Evolutionary conservation across 2,113 vertebrate genomes (phyloP).

Genomic region (Tursiops truncatus): DNA sequence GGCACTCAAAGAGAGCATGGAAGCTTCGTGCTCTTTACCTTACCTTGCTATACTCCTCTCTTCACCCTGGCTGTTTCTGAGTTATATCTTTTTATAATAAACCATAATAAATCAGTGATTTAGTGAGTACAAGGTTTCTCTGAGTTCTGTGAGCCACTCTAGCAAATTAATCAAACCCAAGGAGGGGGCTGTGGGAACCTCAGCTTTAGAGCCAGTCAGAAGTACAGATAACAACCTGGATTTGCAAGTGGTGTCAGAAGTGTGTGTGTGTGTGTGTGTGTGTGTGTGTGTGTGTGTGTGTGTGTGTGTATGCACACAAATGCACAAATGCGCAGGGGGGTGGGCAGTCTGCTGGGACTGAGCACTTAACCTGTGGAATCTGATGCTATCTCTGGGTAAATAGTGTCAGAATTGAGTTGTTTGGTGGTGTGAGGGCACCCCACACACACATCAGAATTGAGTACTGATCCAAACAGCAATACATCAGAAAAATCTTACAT

Average conservation of each 20-base stretch:
- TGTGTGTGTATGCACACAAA: too few species aligned
- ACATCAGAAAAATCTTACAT: not conserved
- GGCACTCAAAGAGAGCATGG: not conserved
- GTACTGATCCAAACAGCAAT: not conserved
- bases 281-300: too few species aligned
- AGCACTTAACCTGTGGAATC: too few species aligned
- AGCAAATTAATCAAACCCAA: not conserved
- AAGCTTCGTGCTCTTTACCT: not conserved
- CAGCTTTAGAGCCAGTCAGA: not conserved
- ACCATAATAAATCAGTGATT: too few species aligned
- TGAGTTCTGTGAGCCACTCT: too few species aligned
- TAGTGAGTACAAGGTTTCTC: too few species aligned
- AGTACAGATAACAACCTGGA: not conserved
- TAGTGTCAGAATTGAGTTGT: not conserved
- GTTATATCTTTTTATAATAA: too few species aligned
- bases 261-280: not conserved
- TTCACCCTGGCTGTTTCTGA: not conserved
- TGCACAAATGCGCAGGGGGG: too few species aligned
- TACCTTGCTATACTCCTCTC: not conserved
- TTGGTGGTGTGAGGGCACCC: not conserved
- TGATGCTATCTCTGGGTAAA: too few species aligned
- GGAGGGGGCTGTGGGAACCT: not conserved
- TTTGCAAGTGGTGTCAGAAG: not conserved
- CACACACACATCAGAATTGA: not conserved
- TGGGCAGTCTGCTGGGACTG: too few species aligned